Evolutionary conservation across 2,888 invertebrate genomes (phyloP), one percentile per base, ranked within the genome.

Genomic region (Mesorhabditis belari): DNA sequence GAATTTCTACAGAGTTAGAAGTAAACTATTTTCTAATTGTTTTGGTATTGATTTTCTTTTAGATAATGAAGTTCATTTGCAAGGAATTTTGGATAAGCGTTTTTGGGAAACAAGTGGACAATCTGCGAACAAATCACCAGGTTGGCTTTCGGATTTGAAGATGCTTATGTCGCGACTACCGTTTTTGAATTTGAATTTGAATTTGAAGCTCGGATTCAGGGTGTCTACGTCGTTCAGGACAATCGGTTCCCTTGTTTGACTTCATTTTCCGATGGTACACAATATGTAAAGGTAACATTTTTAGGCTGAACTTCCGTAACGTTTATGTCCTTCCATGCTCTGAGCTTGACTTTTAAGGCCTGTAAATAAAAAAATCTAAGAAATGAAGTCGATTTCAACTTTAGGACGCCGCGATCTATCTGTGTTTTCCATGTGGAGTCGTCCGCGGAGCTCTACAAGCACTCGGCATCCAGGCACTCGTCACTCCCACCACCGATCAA

Each of bases 21-120:
- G 71, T 69, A 54, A 5, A 19, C 35, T 55, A 55, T 53, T 53
- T 35, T 6, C 26, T 25, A 28, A 44, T 25, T 55, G 35, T 12
- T 56, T 5, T 58, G 25, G 28, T n/a, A 17, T 51, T 61, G 49
- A 25, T 51, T 19, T 23, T 23, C 49, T 58, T 62, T 23, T 57
- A 72, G 78, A 91, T 91, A 28, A 91, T 98, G 86, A 98, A 98
- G 83, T 96, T 95, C 77, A 90, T 98, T 59, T 98, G 98, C 81
- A 98, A 96, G 60, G 98, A 98, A 81, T 94, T 96, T 81, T 98
- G 98, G 98, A 89, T 90, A n/a, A 88, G 90, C 49, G 87, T 96
- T 35, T 96, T 93, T 82, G 94, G 93, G 79, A 98, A 96, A 82
- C 96, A 95, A 85, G 92, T 98, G 60, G 96, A 98, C 81, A 96